Conservation (phyloP, 1,140 invertebrate species). For the Mycetomoellerius zeteki region DNA sequence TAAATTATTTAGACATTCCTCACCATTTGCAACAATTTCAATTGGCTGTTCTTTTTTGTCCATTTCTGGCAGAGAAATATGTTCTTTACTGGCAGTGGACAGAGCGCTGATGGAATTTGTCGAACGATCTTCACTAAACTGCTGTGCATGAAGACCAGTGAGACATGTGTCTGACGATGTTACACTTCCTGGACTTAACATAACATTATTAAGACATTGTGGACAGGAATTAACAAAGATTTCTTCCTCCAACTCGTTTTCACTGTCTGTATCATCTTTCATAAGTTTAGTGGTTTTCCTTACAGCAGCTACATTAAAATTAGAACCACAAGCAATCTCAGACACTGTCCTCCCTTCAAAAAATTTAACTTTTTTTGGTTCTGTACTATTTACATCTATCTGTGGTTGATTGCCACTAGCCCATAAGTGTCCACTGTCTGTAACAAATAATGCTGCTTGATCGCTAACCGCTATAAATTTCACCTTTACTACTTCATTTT, state of each 20-base stretch:
- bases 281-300: conserved; percentile 88
- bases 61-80: conserved; percentile 64
- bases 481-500: conserved; percentile 89
- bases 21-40: conserved; percentile 79
- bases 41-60: conserved; percentile 71
- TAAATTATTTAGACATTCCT: conserved; percentile 80
- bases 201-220: conserved; percentile 87
- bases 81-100: conserved; percentile 85
- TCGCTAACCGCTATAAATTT: conserved; percentile 89
- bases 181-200: conserved; percentile 81
- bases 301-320: conserved; percentile 90
- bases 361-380: conserved; percentile 90
- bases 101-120: conserved; percentile 86
- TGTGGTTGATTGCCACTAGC: conserved; percentile 91
- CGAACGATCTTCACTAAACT: conserved; percentile 87
- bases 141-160: conserved; percentile 84
- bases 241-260: conserved; percentile 88
- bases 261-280: conserved; percentile 88
- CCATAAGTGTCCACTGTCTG: conserved; percentile 91
- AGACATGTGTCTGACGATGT: conserved; percentile 87
- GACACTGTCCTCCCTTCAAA: conserved; percentile 90
- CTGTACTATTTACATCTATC: conserved; percentile 88
- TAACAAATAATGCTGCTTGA: conserved; percentile 89
- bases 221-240: conserved; percentile 90
- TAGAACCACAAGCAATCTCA: conserved; percentile 89